phyloP scores from a whole-genome alignment of 2,113 vertebrate genomes.

The Platycercus adscitus region DNA sequence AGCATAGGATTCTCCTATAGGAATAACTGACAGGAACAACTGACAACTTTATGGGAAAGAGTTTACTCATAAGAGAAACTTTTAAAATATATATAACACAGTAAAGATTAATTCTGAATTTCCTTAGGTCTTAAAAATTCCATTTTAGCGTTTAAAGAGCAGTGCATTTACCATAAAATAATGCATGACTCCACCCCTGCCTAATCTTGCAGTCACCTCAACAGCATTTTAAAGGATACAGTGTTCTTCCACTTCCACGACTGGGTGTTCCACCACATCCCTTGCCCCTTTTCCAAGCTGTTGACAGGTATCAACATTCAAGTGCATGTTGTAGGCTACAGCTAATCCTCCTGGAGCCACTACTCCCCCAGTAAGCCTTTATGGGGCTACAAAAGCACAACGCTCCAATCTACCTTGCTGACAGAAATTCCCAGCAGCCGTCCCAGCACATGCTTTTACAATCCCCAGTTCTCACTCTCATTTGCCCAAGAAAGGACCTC shows the following conservation, averaged over 20 bases:
- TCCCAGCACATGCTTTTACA: neutral
- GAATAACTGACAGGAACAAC: neutral
- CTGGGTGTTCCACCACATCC: fast-evolving
- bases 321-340: fast-evolving
- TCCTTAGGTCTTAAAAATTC: neutral
- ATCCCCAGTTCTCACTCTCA: neutral
- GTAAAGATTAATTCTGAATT: neutral
- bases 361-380: neutral
- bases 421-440: neutral
- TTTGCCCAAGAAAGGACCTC: neutral
- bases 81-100: neutral
- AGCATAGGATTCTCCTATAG: neutral
- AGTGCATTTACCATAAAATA: neutral
- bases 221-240: neutral
- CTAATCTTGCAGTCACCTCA: neutral
- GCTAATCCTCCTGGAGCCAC: neutral
- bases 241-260: neutral
- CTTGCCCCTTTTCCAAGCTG: neutral
- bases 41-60: neutral
- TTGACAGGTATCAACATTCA: neutral
- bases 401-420: neutral
- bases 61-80: neutral
- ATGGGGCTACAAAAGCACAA: neutral
- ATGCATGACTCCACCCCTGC: neutral
- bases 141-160: neutral